Evolutionary conservation across 2,888 invertebrate species (phyloP).

Genomic region (Amphiduros pacificus): DNA sequence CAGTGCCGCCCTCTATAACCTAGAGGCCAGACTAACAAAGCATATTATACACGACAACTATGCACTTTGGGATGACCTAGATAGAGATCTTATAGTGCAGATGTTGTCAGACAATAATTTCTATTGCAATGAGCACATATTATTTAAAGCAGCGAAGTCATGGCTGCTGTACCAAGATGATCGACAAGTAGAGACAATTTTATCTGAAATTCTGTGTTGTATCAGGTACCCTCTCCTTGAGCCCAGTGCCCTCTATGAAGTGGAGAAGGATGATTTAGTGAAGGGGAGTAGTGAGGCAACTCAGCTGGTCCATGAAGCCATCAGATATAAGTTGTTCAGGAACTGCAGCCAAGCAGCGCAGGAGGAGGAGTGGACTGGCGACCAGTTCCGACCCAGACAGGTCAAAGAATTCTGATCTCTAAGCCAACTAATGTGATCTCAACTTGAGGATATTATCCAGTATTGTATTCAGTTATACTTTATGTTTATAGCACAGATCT

Average conservation of each 20-base stretch:
- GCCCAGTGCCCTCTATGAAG: conserved; percentile 23
- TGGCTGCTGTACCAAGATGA: conserved; percentile 20
- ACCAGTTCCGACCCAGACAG: conserved; percentile 19
- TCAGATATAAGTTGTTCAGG: conserved; percentile 27
- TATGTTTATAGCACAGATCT: too few species aligned
- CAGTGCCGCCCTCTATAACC: conserved; percentile 29
- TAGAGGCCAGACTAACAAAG: conserved; percentile 28
- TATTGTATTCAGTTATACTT: too few species aligned
- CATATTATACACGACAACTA: conserved; percentile 26
- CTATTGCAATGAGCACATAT: conserved; percentile 25
- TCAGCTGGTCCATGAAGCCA: conserved; percentile 20
- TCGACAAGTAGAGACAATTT: not conserved
- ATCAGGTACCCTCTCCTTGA: conserved; percentile 26
- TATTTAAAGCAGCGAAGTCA: conserved; percentile 25
- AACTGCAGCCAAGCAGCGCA: conserved; percentile 11
- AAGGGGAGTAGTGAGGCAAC: conserved; percentile 2
- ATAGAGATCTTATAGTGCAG: conserved; percentile 17
- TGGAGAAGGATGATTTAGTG: conserved; percentile 23
- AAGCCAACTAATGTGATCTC: too few species aligned
- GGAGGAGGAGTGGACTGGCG: conserved; percentile 22
- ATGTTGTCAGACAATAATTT: conserved; percentile 26
- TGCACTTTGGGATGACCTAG: conserved; percentile 27
- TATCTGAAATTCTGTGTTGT: conserved; percentile 14
- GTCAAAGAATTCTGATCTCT: too few species aligned
- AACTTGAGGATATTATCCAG: too few species aligned